Evolutionary conservation across 1,140 invertebrate species (phyloP), one percentile per base, ranked within the genome.

Genomic region (Brachystomella parvula): DNA sequence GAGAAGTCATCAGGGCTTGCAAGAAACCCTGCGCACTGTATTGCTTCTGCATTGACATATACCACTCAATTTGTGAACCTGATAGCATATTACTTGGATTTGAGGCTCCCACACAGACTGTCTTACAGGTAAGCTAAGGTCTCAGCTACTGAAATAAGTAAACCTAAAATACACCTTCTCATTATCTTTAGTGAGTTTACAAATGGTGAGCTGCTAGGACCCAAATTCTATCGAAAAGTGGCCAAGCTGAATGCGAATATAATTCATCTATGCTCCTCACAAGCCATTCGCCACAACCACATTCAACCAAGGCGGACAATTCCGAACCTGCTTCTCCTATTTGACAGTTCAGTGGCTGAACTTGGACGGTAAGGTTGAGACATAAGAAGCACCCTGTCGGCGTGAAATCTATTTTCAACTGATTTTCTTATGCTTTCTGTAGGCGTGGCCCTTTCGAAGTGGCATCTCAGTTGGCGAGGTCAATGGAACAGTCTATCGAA

Each of bases 221-320:
- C 87, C 75, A 81, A 85, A 76, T 90, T 92, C 77, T 78, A 82
- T 56, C 81, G 84, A 71, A 84, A 85, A 78, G 88, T 92, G 3
- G 84, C 87, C 6, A 82, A 85, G 64, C 80, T 93, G 21, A 92
- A 92, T 79, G 84, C 87, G 62, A 92, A 92, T 75, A 83, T 92
- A 49, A 77, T 92, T 70, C 86, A 90, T 78, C 77, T 92, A 64
- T 91, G 89, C 76, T 86, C 90, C 70, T 85, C 86, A 1, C 89
- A 92, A 78, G 15, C 81, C 86, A 63, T 72, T 31, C 21, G 47
- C 74, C 75, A 83, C 29, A 78, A 82, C 15, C 76, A 81, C 3
- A 75, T 91, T 28, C 82, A 86, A 75, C 83, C 88, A 29, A 81
- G 83, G 73, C 83, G 85, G 74, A 89, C 89, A 0, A 76, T 91